Conservation (phyloP, 2,797 vertebrate species). For the Urosaurus nigricauda region DNA sequence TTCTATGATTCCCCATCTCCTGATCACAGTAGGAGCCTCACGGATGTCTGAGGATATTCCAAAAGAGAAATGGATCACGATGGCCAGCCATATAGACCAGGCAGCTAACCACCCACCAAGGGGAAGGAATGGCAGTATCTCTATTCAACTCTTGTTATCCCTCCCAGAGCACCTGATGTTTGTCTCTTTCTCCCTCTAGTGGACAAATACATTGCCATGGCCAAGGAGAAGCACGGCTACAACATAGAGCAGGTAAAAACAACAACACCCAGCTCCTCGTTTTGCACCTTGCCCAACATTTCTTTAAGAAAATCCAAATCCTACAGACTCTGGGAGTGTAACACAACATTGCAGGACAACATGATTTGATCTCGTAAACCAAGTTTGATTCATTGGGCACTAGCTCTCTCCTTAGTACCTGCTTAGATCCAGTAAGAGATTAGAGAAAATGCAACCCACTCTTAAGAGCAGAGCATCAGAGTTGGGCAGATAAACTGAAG, state of each 20-base stretch:
- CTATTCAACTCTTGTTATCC: too few relatives aligned
- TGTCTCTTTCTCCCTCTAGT: conserved; percentile 75
- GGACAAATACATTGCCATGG: conserved; percentile 94
- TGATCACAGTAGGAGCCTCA: neutral
- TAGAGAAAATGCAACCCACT: neutral
- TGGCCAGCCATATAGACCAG: neutral
- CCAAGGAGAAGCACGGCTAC: conserved; percentile 95
- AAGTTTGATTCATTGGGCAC: neutral
- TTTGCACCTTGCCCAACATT: too few relatives aligned
- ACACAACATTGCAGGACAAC: neutral
- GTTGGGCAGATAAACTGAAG: neutral
- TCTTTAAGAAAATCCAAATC: neutral
- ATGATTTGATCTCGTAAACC: neutral
- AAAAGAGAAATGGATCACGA: neutral
- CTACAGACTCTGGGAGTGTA: neutral
- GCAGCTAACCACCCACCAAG: neutral
- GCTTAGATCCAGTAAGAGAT: neutral
- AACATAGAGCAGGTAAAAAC: conserved; percentile 91
- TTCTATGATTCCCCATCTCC: neutral
- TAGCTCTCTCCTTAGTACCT: neutral
- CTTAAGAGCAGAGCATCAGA: too few relatives aligned
- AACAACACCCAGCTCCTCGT: too few relatives aligned
- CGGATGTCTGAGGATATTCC: neutral
- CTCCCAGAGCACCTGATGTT: neutral
- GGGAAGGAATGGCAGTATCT: neutral